These are phyloP conservation scores for Platichthys flesus DNA, from an alignment of 2,113 vertebrate species.

Conservation along the genomic window DNA sequence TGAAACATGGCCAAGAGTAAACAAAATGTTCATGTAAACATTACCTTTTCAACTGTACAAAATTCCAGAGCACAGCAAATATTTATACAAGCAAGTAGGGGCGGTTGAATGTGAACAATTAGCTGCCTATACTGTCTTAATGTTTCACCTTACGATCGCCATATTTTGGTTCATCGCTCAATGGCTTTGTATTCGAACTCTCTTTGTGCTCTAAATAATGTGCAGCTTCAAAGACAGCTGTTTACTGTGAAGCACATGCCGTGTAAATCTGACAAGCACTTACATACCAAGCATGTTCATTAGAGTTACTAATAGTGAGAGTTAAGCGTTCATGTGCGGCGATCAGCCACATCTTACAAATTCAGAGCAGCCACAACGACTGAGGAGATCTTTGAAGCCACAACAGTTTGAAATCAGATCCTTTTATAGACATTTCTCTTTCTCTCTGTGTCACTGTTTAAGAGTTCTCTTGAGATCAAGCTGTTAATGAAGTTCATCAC, in stretches of 20 bases:
- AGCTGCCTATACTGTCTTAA: too few relatives aligned
- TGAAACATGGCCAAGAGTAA: neutral
- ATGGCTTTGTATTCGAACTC: neutral
- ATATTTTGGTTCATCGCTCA: neutral
- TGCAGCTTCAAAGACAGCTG: constrained; percentile 49
- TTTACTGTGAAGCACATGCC: constrained; percentile 53
- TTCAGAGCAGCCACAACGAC: constrained; percentile 48
- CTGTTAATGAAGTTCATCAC: constrained; percentile 33
- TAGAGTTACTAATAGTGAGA: constrained; percentile 67
- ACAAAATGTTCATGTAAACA: neutral
- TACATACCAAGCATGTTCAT: constrained; percentile 67
- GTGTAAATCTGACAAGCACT: constrained; percentile 49
- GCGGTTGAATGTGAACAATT: neutral
- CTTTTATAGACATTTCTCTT: constrained; percentile 40
- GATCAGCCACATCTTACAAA: constrained; percentile 69
- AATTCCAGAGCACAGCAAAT: neutral
- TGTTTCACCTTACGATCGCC: too few relatives aligned
- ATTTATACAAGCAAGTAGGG: neutral
- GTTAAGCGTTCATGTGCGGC: constrained; percentile 50
- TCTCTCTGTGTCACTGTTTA: constrained; percentile 49
- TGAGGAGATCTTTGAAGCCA: constrained; percentile 62
- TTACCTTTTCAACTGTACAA: too few relatives aligned
- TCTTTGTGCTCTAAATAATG: constrained; percentile 25
- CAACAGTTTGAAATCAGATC: constrained; percentile 40
- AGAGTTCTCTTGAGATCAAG: constrained; percentile 41